Conservation (phyloP, 2,888 invertebrate species). For the Pilophorus perplexus region DNA sequence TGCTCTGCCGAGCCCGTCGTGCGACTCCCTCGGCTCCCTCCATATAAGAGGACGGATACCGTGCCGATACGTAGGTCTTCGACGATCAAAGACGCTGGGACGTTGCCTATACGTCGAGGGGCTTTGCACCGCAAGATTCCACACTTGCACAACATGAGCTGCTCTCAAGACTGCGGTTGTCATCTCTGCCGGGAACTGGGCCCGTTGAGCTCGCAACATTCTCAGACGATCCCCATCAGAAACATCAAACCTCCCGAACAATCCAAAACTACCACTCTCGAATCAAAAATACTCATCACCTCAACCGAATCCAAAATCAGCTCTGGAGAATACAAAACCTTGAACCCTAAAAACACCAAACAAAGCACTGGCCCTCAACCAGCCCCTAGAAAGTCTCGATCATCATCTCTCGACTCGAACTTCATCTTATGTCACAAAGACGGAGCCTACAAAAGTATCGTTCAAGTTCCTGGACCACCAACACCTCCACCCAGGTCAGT, state of each 20-base stretch:
- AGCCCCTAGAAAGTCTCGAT: slow-evolving; percentile 21
- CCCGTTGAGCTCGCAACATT: slow-evolving; percentile 3
- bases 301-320: neutral
- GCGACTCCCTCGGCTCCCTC: neutral
- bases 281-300: neutral
- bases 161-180: slow-evolving; percentile 70
- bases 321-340: too few species aligned
- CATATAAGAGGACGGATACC: neutral
- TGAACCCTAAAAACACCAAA: too few species aligned
- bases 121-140: neutral
- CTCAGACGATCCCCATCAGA: slow-evolving; percentile 10
- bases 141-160: slow-evolving; percentile 50
- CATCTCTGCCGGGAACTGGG: slow-evolving; percentile 69
- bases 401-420: slow-evolving; percentile 40
- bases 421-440: slow-evolving; percentile 46
- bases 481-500: slow-evolving; percentile 24
- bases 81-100: neutral
- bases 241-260: neutral
- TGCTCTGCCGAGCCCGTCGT: too few species aligned
- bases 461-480: slow-evolving; percentile 47
- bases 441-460: slow-evolving; percentile 46
- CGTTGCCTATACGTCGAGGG: neutral
- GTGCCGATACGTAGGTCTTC: neutral
- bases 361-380: slow-evolving; percentile 10
- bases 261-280: neutral